These are phyloP conservation scores for Pelmatolapia mariae DNA, from an alignment of 2,113 vertebrate species.

Conservation along the genomic window DNA sequence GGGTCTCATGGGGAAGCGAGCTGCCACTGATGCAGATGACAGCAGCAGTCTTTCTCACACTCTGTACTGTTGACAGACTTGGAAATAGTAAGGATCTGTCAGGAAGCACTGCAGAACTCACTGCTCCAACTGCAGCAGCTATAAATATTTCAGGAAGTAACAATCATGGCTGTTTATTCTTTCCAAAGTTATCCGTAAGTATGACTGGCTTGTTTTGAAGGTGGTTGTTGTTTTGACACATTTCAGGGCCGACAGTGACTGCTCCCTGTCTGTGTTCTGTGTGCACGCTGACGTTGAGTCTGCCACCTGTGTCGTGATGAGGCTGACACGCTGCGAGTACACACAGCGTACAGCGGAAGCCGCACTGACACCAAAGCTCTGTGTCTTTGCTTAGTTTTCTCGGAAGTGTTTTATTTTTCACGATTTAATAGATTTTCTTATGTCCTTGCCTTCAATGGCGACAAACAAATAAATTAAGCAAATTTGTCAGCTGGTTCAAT, in stretches of 20 bases:
- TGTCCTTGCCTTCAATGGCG: fast-evolving
- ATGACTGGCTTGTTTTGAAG: conserved; percentile 60
- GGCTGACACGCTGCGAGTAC: neutral
- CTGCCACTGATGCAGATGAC: conserved; percentile 43
- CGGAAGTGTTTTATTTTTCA: neutral
- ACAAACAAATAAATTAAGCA: neutral
- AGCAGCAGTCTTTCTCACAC: conserved; percentile 32
- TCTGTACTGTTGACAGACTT: conserved; percentile 40
- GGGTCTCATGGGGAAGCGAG: conserved; percentile 17
- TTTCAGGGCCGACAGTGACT: conserved; percentile 17
- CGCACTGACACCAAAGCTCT: neutral
- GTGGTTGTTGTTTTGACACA: conserved; percentile 47
- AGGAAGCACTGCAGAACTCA: conserved; percentile 16
- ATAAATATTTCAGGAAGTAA: conserved; percentile 63
- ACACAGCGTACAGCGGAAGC: neutral
- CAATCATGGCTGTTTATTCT: conserved; percentile 55
- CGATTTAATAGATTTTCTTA: neutral
- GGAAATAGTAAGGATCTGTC: conserved; percentile 40
- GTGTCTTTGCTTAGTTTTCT: neutral
- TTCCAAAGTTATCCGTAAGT: conserved; percentile 31
- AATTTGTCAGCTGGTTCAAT: neutral
- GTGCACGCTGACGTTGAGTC: neutral
- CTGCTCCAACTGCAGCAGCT: conserved; percentile 21
- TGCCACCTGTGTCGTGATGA: conserved; percentile 3
- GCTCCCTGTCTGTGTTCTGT: conserved; percentile 7